Conservation (phyloP, 2,888 invertebrate species). For the Drosophila mercatorum region DNA sequence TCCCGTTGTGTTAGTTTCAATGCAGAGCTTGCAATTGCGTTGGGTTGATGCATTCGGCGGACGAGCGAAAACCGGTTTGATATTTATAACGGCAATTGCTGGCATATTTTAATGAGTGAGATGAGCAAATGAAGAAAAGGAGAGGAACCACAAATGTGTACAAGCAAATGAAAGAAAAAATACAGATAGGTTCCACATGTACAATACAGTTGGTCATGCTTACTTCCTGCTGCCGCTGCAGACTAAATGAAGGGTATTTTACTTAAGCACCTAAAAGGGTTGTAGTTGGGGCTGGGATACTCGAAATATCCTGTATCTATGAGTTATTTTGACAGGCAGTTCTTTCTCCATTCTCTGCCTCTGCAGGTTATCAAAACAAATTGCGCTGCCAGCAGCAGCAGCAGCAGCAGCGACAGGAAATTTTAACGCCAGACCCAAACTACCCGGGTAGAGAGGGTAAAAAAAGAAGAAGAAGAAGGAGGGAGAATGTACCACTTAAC, state of each 20-base stretch:
- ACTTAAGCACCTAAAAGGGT: background rate
- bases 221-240: background rate
- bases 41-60: background rate
- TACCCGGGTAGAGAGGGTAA: conserved; percentile 16
- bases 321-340: conserved; percentile 30
- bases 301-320: conserved; percentile 22
- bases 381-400: conserved; percentile 59
- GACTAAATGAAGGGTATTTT: conserved; percentile 2
- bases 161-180: background rate
- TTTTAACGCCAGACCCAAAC: conserved; percentile 55
- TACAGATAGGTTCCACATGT: no score
- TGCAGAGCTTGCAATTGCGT: background rate
- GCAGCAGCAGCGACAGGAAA: conserved; percentile 50
- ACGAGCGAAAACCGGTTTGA: background rate
- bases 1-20: background rate
- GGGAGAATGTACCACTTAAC: conserved; percentile 56
- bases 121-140: background rate
- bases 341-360: background rate
- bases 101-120: background rate
- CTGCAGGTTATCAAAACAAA: conserved; percentile 67
- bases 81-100: background rate
- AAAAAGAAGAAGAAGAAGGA: no score
- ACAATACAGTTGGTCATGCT: background rate
- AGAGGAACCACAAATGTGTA: background rate
- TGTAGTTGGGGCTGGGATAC: conserved; percentile 2